Evolutionary conservation across 2,113 vertebrate genomes (phyloP).

Genomic region (Lagopus leucura): DNA sequence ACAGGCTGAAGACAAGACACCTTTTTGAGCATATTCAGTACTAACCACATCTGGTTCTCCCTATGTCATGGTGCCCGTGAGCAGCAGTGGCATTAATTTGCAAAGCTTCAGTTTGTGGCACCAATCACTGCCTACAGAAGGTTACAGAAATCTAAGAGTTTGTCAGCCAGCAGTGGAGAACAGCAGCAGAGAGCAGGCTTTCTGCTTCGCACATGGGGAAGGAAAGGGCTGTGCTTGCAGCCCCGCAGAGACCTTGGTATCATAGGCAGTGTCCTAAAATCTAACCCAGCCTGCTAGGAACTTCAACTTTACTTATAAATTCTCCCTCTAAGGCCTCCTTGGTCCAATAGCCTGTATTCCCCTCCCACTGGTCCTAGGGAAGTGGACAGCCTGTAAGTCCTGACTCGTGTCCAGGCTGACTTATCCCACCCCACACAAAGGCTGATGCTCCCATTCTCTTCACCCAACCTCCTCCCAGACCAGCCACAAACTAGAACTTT

Average conservation of each 20-base stretch:
- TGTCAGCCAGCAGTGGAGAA: background rate
- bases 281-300: background rate
- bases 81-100: background rate
- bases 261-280: background rate
- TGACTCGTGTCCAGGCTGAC: background rate
- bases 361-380: background rate
- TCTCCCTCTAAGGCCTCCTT: background rate
- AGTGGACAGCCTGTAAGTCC: background rate
- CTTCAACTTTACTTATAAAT: accelerated
- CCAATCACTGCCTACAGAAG: background rate
- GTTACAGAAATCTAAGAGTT: background rate
- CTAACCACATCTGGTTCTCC: background rate
- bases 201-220: accelerated
- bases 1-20: too few species aligned
- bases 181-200: background rate
- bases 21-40: too few species aligned
- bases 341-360: background rate
- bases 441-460: background rate
- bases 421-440: background rate
- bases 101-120: background rate
- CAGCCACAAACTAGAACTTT: background rate
- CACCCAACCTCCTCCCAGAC: background rate
- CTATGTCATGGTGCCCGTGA: background rate
- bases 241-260: background rate
- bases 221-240: background rate